A percentile compares a stretch with the other conserved stretches of the same genome.
Evolutionary conservation across 2,113 vertebrate genomes (phyloP).

Genomic region (Ophiodon elongatus): DNA sequence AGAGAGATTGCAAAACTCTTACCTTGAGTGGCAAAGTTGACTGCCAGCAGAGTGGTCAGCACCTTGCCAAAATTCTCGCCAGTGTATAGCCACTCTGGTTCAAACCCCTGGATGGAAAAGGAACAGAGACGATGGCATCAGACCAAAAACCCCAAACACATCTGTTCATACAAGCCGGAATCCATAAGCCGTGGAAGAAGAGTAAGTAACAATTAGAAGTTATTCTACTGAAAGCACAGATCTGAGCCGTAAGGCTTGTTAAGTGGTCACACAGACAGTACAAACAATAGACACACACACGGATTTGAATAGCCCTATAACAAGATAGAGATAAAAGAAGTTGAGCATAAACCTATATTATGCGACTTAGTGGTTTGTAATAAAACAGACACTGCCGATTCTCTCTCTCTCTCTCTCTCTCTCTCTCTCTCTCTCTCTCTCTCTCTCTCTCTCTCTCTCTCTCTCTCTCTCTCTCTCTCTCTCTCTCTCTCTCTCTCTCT

Average conservation of each 20-base stretch:
- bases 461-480: too few species aligned
- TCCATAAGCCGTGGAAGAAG: conserved; percentile 5
- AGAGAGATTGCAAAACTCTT: conserved; percentile 64
- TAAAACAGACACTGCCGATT: conserved; percentile 49
- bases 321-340: conserved; percentile 47
- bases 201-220: conserved; percentile 26
- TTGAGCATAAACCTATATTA: conserved; percentile 63
- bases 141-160: background rate
- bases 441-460: too few species aligned
- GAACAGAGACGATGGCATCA: conserved; percentile 43
- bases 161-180: conserved; percentile 3
- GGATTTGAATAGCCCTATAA: conserved; percentile 39
- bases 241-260: background rate
- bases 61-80: conserved; percentile 94
- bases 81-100: conserved; percentile 90
- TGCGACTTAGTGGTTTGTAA: conserved; percentile 43
- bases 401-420: too few species aligned
- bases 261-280: conserved; percentile 6
- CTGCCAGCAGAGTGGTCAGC: conserved; percentile 89
- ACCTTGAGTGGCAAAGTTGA: conserved; percentile 97
- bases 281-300: conserved; percentile 35
- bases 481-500: too few species aligned
- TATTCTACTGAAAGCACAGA: conserved; percentile 27
- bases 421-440: too few species aligned
- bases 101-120: conserved; percentile 88